Base-by-base conservation (phyloP, 2,888 invertebrate species). In the Autographa gamma region DNA sequence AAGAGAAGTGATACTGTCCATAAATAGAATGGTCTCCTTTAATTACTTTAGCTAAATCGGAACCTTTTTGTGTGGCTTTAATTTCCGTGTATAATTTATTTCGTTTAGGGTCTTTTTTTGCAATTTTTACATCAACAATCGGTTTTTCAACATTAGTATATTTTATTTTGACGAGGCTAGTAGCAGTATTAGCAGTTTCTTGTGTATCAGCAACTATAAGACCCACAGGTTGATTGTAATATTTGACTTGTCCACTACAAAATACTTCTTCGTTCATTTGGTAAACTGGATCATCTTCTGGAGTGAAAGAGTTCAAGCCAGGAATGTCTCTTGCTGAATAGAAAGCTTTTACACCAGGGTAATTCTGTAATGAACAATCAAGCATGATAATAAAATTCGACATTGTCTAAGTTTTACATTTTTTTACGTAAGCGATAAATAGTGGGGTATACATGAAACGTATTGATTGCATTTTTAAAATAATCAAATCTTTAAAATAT, bases 321-420 rank as follows among this genome's bases (percentile, higher is more conserved):
- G 97, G 97, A 63, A 98, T 96, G 82, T 97, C 97, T 85, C 96
- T 96, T 11, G 97, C 97, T 52, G 96, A 93, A 69, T 96, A 96
- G 79, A 97, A 97, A 7, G 96, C 96, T 54, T 97, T 88, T 0
- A 97, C 97, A 7, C 97, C 97, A n/a, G 96, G 95, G 62, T 96
- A 88, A 67, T 91, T 93, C 96, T 97, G 86, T 43, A 91, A 92
- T 31, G 0, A 58, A 19, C 6, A 25, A 25, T 2, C 1, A 13
- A 63, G 6, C n/a, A n/a, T n/a, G n/a, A n/a, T n/a, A n/a, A n/a
- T n/a, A n/a, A n/a, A n/a, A n/a, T n/a, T n/a, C n/a, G n/a, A n/a
- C n/a, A n/a, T n/a, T n/a, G n/a, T n/a, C n/a, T n/a, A n/a, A n/a
- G n/a, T n/a, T n/a, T n/a, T n/a, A n/a, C n/a, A n/a, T n/a, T n/a